Conservation (phyloP, 2,113 vertebrate genomes). For the Phaetusa simplex region DNA sequence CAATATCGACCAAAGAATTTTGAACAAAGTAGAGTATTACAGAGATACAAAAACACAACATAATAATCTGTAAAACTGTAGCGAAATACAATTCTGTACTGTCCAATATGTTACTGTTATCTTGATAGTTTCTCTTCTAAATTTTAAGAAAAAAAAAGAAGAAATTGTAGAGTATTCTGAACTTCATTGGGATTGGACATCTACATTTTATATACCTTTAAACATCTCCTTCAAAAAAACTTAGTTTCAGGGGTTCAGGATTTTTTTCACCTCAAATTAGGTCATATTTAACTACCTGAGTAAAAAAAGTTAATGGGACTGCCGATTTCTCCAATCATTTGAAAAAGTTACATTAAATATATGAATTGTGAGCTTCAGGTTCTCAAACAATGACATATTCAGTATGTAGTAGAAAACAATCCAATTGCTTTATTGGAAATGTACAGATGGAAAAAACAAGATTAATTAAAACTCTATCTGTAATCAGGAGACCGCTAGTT, state of each 20-base stretch:
- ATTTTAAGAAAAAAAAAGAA: background rate
- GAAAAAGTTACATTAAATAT: background rate
- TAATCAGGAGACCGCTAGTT: background rate
- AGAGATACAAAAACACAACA: background rate
- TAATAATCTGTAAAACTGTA: background rate
- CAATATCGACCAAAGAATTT: background rate
- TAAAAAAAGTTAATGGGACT: background rate
- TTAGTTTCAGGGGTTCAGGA: background rate
- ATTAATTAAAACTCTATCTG: background rate
- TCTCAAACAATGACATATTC: background rate
- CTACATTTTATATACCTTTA: background rate
- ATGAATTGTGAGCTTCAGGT: background rate
- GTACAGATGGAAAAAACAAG: background rate
- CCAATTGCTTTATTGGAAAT: background rate
- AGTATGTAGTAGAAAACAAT: background rate
- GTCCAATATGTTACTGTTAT: background rate
- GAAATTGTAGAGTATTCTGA: background rate
- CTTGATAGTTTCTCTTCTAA: background rate
- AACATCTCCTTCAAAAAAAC: fast-evolving
- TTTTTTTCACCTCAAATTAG: background rate
- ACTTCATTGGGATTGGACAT: background rate
- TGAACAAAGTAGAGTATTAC: background rate
- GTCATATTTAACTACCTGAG: background rate
- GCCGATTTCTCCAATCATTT: background rate
- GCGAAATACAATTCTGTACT: background rate